Evolutionary conservation across 2,888 invertebrate species (phyloP).

Genomic region (Ophion slaviceki): DNA sequence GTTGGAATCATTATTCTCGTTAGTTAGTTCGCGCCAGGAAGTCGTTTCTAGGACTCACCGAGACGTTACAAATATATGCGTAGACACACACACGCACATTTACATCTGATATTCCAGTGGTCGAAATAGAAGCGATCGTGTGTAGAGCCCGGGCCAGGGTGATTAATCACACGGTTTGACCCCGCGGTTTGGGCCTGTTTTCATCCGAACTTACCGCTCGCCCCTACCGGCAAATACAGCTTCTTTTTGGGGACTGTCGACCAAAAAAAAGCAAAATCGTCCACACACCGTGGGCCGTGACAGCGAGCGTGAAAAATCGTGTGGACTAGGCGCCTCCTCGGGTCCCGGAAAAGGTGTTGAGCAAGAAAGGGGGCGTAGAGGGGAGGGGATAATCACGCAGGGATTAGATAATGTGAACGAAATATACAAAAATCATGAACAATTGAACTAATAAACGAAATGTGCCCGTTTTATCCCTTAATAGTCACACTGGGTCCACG

Average conservation of each 20-base stretch:
- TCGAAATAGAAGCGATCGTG: conserved; percentile 2
- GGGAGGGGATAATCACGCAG: background rate
- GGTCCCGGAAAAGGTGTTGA: conserved; percentile 12
- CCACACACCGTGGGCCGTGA: background rate
- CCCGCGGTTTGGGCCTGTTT: conserved; percentile 30
- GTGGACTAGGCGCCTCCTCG: conserved; percentile 7
- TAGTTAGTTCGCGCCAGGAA: conserved; percentile 62
- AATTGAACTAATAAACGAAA: background rate
- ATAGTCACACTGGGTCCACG: no score
- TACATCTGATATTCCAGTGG: conserved; percentile 34
- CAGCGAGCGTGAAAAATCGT: conserved; percentile 34
- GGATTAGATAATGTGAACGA: background rate
- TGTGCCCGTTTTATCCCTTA: no score
- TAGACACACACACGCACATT: background rate
- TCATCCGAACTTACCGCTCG: conserved; percentile 31
- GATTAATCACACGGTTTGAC: conserved; percentile 62
- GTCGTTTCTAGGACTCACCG: conserved; percentile 50
- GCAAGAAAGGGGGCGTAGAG: background rate
- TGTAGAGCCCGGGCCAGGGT: conserved; percentile 43
- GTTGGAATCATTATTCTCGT: conserved; percentile 51
- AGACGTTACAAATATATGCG: conserved; percentile 10
- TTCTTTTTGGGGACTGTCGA: conserved; percentile 45
- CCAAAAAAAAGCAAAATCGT: conserved; percentile 53
- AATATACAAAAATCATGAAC: background rate
- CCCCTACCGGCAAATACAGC: conserved; percentile 12